Conservation (phyloP, 2,797 vertebrate species). For the Leptodactylus fallax region DNA sequence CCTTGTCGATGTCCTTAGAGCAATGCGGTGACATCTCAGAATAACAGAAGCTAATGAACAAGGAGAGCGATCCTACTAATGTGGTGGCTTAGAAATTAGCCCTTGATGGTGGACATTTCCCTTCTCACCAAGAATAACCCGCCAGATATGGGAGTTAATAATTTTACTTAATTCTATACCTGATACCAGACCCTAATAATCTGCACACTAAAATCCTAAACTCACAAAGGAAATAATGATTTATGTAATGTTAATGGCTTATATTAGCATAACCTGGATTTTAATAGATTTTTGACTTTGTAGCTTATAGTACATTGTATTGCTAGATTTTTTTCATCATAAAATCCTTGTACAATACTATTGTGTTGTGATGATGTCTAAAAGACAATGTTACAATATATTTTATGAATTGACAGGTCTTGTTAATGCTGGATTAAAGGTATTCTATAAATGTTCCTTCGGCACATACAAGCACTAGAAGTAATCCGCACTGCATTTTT, state of each 20-base stretch:
- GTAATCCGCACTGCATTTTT: constrained; percentile 14
- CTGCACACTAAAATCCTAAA: neutral
- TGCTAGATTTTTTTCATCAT: neutral
- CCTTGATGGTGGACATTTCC: no score
- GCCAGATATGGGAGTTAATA: neutral
- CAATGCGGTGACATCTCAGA: neutral
- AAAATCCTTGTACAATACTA: neutral
- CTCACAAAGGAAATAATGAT: neutral
- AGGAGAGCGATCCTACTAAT: neutral
- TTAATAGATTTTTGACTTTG: neutral
- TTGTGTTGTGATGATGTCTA: no score
- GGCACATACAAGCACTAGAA: neutral
- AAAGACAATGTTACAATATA: no score
- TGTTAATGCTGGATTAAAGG: no score
- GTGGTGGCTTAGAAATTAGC: neutral
- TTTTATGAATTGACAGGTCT: no score
- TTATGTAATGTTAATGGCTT: neutral
- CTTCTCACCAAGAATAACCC: no score
- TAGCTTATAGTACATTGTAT: neutral
- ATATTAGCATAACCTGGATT: neutral
- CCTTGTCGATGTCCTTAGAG: constrained; percentile 2
- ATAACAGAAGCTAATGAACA: neutral
- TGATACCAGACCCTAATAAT: neutral
- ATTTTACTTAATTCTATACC: neutral
- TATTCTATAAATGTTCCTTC: neutral